Base-by-base conservation (phyloP, 2,113 vertebrate genomes). In the Aix galericulata region DNA sequence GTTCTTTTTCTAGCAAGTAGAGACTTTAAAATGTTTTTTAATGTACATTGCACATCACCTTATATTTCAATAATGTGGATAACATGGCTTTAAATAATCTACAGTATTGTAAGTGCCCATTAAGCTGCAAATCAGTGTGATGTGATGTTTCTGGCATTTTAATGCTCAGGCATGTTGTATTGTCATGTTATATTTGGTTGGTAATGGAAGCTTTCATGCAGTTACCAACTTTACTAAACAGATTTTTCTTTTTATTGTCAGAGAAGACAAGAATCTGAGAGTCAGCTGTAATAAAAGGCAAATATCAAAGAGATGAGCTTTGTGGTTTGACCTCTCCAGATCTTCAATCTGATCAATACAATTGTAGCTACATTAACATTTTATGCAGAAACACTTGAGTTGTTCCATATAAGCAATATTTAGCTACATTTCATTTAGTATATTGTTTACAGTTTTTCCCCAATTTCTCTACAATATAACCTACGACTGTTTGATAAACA, bases 31-130 rank as follows among this genome's bases (percentile, higher is more conserved):
- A 94, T 52, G 40, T 46, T 79, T 86, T 86, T 80, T 74, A 5
- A 84, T 77, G 62, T 94, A 58, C 52, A 82, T 91, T 36, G 26
- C 69, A 69, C 2, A 38, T 20, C 59, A 80, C 29, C 42, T 77
- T 32, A 31, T 36, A 60, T 62, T 75, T 93, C n/a, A 73, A 8
- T 60, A 59, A 56, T n/a, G 29, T 69, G 31, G 36, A 86, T 72
- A 87, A 89, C 46, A 32, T 32, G 38, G 32, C 56, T 95, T 75
- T 90, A 72, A 95, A 60, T 90, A 82, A 81, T 53, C 26, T 71
- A 32, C 48, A 72, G 9, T 42, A 92, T 71, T 89, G 3, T 52
- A 91, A 89, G 32, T 88, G 48, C 44, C 36, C 67, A 85, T 91
- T 92, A 95, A 60, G 9, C 42, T 84, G 13, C 29, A 90, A 93